A percentile compares a stretch with the other conserved stretches of the same genome.
Evolutionary conservation across 2,888 invertebrate genomes (phyloP).

Genomic region (Ypsolopha sequella): DNA sequence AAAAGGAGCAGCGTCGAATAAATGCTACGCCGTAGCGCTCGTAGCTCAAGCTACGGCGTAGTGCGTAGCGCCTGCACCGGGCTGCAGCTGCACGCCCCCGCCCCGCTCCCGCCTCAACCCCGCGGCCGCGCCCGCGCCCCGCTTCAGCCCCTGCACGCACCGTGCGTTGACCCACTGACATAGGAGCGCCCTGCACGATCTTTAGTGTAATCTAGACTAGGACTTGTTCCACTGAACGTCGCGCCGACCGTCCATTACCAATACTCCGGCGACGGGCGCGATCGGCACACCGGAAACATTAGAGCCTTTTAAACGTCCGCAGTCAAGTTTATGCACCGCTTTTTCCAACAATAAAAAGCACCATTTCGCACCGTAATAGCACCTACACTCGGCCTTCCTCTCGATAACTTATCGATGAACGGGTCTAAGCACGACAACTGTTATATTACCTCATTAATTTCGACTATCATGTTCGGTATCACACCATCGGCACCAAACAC

Average conservation of each 20-base stretch:
- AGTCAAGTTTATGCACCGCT: neutral
- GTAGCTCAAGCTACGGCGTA: constrained; percentile 18
- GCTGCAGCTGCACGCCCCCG: constrained; percentile 55
- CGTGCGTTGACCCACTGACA: constrained; percentile 69
- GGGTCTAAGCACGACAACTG: neutral
- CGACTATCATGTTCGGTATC: constrained; percentile 55
- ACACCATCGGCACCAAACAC: neutral
- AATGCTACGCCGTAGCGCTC: neutral
- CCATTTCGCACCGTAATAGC: neutral
- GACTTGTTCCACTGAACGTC: constrained; percentile 23
- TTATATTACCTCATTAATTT: constrained; percentile 57
- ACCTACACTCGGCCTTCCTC: constrained; percentile 13
- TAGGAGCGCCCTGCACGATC: constrained; percentile 57
- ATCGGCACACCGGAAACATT: constrained; percentile 1
- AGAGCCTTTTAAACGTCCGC: neutral
- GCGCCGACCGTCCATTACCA: neutral
- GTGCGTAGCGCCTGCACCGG: constrained; percentile 28
- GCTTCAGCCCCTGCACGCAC: constrained; percentile 47
- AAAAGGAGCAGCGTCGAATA: too few relatives aligned
- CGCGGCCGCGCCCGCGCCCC: constrained; percentile 20
- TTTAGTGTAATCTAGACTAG: constrained; percentile 45
- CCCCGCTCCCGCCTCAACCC: constrained; percentile 27
- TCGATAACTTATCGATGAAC: constrained; percentile 11
- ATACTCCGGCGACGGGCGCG: neutral
- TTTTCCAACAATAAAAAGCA: neutral